Evolutionary conservation across 2,797 vertebrate species (phyloP).

Genomic region (Anolis apletophallus): DNA sequence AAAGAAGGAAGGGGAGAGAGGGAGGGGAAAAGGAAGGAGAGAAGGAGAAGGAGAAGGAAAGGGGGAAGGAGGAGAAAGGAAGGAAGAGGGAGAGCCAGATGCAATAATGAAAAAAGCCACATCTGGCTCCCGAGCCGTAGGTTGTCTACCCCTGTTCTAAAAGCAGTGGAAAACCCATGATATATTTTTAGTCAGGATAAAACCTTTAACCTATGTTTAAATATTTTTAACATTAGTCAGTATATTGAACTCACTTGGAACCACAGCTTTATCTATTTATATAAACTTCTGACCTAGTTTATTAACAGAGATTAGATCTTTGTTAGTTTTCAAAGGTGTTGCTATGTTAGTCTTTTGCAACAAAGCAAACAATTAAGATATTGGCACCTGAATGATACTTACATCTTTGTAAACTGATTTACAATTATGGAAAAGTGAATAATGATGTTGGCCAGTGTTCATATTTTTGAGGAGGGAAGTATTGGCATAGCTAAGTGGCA

Average conservation of each 20-base stretch:
- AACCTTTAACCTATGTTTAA: conserved; percentile 11
- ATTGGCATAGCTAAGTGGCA: no score
- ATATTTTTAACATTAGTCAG: conserved; percentile 2
- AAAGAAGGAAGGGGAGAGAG: no score
- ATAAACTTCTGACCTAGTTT: conserved; percentile 17
- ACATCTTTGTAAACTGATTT: not conserved
- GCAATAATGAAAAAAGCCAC: no score
- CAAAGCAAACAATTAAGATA: not conserved
- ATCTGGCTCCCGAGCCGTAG: no score
- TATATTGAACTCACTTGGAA: not conserved
- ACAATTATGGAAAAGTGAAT: not conserved
- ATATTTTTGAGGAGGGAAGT: no score
- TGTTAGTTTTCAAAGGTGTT: not conserved
- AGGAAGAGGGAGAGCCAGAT: no score
- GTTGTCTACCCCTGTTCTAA: no score
- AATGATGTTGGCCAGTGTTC: no score
- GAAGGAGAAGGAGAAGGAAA: no score
- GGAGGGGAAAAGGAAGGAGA: no score
- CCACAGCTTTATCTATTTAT: not conserved
- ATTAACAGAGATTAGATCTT: conserved; percentile 32
- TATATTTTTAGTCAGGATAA: not conserved
- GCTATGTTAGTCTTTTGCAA: not conserved
- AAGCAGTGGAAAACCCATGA: not conserved
- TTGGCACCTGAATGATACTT: not conserved
- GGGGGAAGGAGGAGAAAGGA: no score